phyloP scores from a whole-genome alignment of 2,797 vertebrate species.

The Remorina albescens region DNA sequence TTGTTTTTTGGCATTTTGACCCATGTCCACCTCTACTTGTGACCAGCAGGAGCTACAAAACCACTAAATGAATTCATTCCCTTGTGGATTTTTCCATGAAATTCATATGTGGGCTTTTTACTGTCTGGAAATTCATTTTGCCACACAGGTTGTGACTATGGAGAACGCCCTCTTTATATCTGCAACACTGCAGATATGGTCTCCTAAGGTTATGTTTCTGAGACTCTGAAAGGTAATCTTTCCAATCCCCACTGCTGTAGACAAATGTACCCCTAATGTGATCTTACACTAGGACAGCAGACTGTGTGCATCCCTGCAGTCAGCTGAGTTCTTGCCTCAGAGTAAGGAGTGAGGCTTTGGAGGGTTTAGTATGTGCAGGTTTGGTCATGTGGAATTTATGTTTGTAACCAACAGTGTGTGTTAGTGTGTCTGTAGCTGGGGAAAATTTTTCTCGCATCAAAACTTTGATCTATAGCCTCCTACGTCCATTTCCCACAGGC shows the following conservation, averaged over 20 bases:
- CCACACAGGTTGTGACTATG: neutral
- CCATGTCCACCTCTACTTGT: no score
- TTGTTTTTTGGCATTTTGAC: neutral
- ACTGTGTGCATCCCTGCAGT: conserved; percentile 40
- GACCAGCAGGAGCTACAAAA: no score
- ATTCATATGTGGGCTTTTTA: neutral
- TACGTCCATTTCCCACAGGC: conserved; percentile 70
- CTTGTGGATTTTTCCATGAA: conserved; percentile 16
- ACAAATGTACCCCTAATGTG: neutral
- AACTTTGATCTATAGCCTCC: conserved; percentile 77
- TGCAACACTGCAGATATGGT: neutral
- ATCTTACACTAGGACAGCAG: conserved; percentile 10
- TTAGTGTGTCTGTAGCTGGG: conserved; percentile 42
- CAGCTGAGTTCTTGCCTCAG: conserved; percentile 66
- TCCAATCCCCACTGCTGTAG: neutral
- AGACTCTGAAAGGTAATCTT: neutral
- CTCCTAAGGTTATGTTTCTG: neutral
- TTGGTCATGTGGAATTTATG: conserved; percentile 47
- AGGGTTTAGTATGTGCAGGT: conserved; percentile 68
- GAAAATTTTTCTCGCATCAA: conserved; percentile 70
- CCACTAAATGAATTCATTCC: no score
- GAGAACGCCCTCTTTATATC: no score
- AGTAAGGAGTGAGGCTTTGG: conserved; percentile 66
- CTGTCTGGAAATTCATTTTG: neutral
- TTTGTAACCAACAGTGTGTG: conserved; percentile 4